Evolutionary conservation across 2,797 vertebrate species (phyloP), one percentile per base, ranked within the genome.

Genomic region (Mormyrops attenuatus): DNA sequence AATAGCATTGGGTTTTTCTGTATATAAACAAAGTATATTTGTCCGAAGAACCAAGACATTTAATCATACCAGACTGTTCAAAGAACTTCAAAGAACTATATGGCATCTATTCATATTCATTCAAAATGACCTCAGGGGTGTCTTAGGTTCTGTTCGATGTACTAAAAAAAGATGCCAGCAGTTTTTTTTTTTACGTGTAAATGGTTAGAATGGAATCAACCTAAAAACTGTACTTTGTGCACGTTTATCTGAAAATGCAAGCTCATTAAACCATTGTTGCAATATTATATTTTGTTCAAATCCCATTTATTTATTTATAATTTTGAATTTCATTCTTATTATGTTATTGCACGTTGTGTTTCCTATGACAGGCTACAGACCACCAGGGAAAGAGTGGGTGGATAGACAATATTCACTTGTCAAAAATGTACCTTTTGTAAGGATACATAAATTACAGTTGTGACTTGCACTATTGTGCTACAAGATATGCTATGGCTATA

Each of bases 41-140:
- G 85, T 87, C 49, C 30, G 5, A 55, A 87, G 11, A 87, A 49
- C 44, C 15, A 11, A 86, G 26, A 55, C 22, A 53, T 38, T 88
- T 41, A 69, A 77, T 26, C 22, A 50, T 69, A 88, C 41, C 26
- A 69, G 60, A 66, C 38, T 55, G 17, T 9, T 47, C 57, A 63
- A 9, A 57, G 86, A 88, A 41, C 52, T 88, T 60, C 30, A 66
- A 66, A n/a, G 88, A 52, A 89, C 66, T 34, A 15, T 17, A 57
- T 38, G 41, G 7, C 17, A 89, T 89, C 52, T 84, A 73, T 55
- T 84, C 60, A 82, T 89, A 60, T 84, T 84, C 73, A 89, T 84
- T 55, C 38, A 80, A 50, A 89, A 84, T 22, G 52, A 80, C 52
- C 88, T 20, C 88, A 82, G 88, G 52, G 52, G 30, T 57, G 50